phyloP scores from a whole-genome alignment of 2,797 vertebrate genomes.

The Gephyroberyx darwinii region DNA sequence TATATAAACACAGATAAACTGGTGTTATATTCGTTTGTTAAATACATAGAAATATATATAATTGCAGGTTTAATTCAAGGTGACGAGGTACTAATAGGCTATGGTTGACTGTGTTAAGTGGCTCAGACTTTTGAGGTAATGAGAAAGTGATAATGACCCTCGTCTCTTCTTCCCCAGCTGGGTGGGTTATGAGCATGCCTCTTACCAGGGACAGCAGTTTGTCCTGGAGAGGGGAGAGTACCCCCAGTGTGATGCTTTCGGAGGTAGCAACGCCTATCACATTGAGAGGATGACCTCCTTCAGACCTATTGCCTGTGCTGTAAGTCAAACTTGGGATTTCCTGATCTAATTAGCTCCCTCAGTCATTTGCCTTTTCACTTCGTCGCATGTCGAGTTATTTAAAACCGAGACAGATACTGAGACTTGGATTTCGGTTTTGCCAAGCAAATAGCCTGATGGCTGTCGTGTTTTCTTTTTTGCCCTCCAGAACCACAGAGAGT shows the following conservation, averaged over 20 bases:
- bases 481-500: slow-evolving; percentile 84
- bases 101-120: not conserved
- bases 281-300: slow-evolving; percentile 93
- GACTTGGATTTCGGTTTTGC: not conserved
- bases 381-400: not conserved
- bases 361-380: no score
- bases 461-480: not conserved
- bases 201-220: slow-evolving; percentile 96
- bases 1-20: no score
- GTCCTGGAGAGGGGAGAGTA: slow-evolving; percentile 97
- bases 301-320: slow-evolving; percentile 90
- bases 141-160: not conserved
- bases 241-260: slow-evolving; percentile 94
- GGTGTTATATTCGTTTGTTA: not conserved
- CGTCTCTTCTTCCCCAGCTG: slow-evolving; percentile 80
- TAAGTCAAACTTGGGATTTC: slow-evolving; percentile 72
- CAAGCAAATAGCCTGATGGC: not conserved
- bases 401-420: not conserved
- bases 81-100: not conserved
- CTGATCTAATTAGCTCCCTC: accelerated
- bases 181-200: slow-evolving; percentile 95
- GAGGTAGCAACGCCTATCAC: slow-evolving; percentile 91
- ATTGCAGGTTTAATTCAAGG: not conserved
- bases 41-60: no score
- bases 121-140: not conserved